These are phyloP conservation scores for Lepidurus couesii DNA, from an alignment of 1,140 invertebrate genomes.

Conservation along the genomic window DNA sequence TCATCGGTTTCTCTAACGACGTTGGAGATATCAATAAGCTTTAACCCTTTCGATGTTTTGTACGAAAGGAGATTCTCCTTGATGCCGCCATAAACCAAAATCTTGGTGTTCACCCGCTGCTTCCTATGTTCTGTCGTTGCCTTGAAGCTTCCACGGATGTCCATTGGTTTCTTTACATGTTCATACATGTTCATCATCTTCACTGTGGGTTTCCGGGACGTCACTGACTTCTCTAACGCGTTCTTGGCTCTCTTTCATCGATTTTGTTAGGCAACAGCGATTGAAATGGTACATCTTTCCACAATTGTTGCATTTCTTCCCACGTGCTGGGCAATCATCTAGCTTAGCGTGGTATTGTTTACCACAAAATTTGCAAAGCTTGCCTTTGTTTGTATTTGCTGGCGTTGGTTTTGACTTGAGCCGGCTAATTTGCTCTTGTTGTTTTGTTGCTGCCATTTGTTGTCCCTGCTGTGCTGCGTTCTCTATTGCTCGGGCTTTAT, in stretches of 20 bases:
- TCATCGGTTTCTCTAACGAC: neutral
- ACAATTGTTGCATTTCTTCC: neutral
- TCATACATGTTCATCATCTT: neutral
- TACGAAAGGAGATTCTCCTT: no score
- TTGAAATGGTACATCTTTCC: neutral
- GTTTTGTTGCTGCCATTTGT: conserved; percentile 17
- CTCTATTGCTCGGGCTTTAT: conserved; percentile 27
- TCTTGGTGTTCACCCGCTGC: no score
- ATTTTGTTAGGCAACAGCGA: neutral
- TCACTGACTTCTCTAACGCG: neutral
- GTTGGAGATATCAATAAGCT: neutral
- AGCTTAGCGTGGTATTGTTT: conserved; percentile 10
- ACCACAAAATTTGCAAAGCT: conserved; percentile 27
- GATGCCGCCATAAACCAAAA: no score
- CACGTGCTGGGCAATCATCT: neutral
- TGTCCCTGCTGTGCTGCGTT: neutral
- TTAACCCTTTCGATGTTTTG: no score
- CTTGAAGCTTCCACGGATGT: no score
- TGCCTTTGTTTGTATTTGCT: conserved; percentile 11
- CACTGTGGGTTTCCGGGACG: neutral
- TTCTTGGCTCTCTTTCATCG: neutral
- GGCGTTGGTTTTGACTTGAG: neutral
- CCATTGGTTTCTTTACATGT: no score
- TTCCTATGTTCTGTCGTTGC: no score
- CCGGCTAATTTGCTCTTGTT: neutral